Conservation (phyloP, 2,888 invertebrate genomes). For the Bibio marci region DNA sequence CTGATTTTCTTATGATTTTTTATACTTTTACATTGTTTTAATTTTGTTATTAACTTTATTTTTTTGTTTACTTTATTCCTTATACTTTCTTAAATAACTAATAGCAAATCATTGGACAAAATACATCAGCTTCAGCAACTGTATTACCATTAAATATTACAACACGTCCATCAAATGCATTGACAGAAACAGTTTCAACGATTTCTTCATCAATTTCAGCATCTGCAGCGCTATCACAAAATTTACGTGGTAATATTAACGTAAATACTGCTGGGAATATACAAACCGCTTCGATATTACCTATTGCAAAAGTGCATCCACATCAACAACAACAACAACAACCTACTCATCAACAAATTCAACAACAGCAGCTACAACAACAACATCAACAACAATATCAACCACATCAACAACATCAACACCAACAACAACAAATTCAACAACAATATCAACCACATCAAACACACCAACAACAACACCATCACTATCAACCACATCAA, state of each 20-base stretch:
- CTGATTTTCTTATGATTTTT: too few species aligned
- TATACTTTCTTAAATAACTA: too few species aligned
- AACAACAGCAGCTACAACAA: not conserved
- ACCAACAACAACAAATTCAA: not conserved
- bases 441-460: constrained; percentile 18
- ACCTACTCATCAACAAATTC: not conserved
- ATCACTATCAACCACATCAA: too few species aligned
- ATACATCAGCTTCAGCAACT: not conserved
- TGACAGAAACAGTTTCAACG: too few species aligned
- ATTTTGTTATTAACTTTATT: too few species aligned
- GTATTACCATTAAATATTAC: not conserved
- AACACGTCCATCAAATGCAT: not conserved
- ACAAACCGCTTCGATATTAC: constrained; percentile 15
- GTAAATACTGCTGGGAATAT: constrained; percentile 3
- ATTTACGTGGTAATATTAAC: constrained; percentile 2
- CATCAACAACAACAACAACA: constrained; percentile 12
- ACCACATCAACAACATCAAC: constrained; percentile 17
- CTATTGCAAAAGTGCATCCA: constrained; percentile 26
- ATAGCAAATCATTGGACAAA: not conserved
- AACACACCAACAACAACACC: constrained; percentile 5
- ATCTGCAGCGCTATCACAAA: constrained; percentile 1
- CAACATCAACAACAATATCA: too few species aligned
- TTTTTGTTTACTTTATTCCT: too few species aligned
- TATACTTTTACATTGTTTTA: too few species aligned
- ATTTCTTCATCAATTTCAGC: not conserved